Percentiles rank a stretch among this genome's conserved stretches.
phyloP scores from a whole-genome alignment of 2,113 vertebrate genomes.

The Pachycephala philippinensis region DNA sequence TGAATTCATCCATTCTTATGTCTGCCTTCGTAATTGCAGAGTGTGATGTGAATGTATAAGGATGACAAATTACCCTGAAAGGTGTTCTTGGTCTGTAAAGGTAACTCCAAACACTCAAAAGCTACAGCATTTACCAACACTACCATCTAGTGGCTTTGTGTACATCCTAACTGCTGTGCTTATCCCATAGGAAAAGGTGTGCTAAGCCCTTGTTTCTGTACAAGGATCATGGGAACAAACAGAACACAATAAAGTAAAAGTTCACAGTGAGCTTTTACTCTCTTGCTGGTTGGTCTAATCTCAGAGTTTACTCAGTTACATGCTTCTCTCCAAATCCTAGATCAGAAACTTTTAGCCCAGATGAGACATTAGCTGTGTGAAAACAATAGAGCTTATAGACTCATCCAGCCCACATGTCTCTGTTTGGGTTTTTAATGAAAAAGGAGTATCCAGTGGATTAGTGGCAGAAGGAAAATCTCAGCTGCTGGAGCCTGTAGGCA shows the following conservation, averaged over 20 bases:
- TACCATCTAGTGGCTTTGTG: constrained; percentile 53
- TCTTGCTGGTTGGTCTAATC: not conserved
- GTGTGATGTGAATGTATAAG: not conserved
- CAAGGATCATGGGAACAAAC: not conserved
- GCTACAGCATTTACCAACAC: constrained; percentile 7
- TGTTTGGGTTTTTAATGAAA: constrained; percentile 58
- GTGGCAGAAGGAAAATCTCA: not conserved
- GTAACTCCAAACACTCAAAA: not conserved
- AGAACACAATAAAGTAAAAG: not conserved
- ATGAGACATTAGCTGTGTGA: not conserved
- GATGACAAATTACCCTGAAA: not conserved
- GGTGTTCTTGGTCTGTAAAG: not conserved
- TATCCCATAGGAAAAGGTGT: not conserved
- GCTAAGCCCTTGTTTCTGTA: not conserved
- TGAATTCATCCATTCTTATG: not conserved
- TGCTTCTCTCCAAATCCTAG: not conserved
- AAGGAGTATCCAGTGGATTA: constrained; percentile 43
- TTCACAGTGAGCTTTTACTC: not conserved
- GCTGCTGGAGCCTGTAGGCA: constrained; percentile 36
- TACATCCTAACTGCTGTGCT: not conserved
- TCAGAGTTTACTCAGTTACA: not conserved
- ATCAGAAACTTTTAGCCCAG: constrained; percentile 24
- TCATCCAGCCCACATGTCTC: not conserved
- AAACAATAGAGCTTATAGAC: not conserved
- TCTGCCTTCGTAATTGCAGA: not conserved